These are phyloP conservation scores for Sebastiscus tertius DNA, from an alignment of 2,797 vertebrate genomes.

Conservation along the genomic window DNA sequence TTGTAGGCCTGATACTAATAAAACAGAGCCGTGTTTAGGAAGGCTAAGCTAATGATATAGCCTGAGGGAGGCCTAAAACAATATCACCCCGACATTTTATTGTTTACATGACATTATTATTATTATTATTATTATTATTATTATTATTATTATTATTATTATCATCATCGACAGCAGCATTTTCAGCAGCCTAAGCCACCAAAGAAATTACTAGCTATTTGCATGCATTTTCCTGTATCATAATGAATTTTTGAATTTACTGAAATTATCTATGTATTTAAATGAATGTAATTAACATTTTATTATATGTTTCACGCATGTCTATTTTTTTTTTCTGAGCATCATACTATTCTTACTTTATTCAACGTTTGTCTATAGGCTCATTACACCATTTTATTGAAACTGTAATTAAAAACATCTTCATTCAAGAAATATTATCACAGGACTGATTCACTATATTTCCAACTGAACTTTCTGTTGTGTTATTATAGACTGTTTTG, in stretches of 20 bases:
- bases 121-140: conserved; percentile 53
- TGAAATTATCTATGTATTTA: conserved; percentile 82
- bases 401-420: conserved; percentile 78
- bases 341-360: conserved; percentile 74
- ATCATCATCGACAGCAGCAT: conserved; percentile 58
- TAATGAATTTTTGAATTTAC: conserved; percentile 74
- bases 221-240: conserved; percentile 83
- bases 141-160: conserved; percentile 49
- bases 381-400: conserved; percentile 76
- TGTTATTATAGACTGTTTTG: conserved; percentile 13
- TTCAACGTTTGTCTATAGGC: conserved; percentile 71
- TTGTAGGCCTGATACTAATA: conserved; percentile 37
- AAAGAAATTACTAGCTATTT: conserved; percentile 82
- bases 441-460: conserved; percentile 58
- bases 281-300: conserved; percentile 86
- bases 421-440: conserved; percentile 59
- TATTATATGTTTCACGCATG: conserved; percentile 80
- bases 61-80: conserved; percentile 58
- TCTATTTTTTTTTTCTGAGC: conserved; percentile 73
- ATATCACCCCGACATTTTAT: conserved; percentile 33
- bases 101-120: conserved; percentile 63
- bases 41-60: conserved; percentile 48
- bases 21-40: conserved; percentile 24
- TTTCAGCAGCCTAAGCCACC: conserved; percentile 78
- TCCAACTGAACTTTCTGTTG: conserved; percentile 15